Conservation (phyloP, 2,113 vertebrate genomes). For the Crotalus viridis region DNA sequence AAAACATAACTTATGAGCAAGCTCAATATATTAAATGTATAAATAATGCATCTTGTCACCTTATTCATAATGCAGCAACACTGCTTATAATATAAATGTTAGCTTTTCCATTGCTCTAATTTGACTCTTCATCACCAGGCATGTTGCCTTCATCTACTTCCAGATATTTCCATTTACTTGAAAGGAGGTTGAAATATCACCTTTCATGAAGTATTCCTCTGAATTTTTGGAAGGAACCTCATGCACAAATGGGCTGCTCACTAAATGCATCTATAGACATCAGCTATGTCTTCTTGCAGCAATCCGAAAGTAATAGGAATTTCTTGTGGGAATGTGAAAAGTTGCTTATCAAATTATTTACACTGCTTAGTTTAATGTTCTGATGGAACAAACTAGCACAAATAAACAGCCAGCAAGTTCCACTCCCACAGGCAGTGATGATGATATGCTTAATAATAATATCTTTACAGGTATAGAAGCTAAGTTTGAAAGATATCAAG, state of each 20-base stretch:
- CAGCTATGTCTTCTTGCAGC: not conserved
- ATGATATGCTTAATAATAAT: not conserved
- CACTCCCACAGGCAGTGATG: not conserved
- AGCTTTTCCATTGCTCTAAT: slow-evolving; percentile 51
- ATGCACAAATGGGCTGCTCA: not conserved
- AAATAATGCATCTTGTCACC: slow-evolving; percentile 76
- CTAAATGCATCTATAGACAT: not conserved
- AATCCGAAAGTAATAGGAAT: not conserved
- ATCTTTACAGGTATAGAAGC: not conserved
- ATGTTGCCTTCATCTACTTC: slow-evolving; percentile 31
- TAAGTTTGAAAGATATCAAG: not conserved
- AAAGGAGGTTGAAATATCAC: not conserved
- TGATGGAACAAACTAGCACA: not conserved
- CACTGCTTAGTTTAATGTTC: not conserved
- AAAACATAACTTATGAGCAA: slow-evolving; percentile 70
- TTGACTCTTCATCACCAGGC: slow-evolving; percentile 66
- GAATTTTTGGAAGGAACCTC: not conserved
- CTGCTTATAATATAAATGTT: slow-evolving; percentile 68
- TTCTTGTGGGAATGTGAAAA: not conserved
- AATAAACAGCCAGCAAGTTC: not conserved
- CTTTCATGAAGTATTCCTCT: not conserved
- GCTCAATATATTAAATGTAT: slow-evolving; percentile 77
- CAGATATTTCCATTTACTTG: not conserved
- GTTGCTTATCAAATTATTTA: not conserved
- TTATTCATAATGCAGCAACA: slow-evolving; percentile 77